Base-by-base conservation (phyloP, 2,797 vertebrate genomes). In the Helicolenus hilgendorfi region DNA sequence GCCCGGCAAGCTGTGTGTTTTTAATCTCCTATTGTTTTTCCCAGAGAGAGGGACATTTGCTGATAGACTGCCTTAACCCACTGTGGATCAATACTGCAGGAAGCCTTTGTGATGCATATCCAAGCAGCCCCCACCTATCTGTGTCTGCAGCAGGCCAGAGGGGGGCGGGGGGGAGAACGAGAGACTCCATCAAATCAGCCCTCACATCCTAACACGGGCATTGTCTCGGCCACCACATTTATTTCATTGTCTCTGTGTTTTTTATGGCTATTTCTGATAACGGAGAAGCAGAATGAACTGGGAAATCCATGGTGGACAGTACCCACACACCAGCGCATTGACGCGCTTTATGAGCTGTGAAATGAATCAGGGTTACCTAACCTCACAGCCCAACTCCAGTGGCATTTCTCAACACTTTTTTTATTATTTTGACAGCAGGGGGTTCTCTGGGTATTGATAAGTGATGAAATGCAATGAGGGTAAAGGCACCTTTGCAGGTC, bases 21-120 rank as follows among this genome's bases (percentile, higher is more conserved):
- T 94, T 97, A 96, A 97, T 96, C 96, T 96, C 90, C 93, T 78
- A 95, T 96, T 97, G 95, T 96, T 97, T 96, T 96, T 97, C 95
- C 94, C 96, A 93, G 91, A 96, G 96, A 95, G 95, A 93, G 96
- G 94, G 95, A 96, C 94, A 96, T 96, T 96, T 96, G 95, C 96
- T 96, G 96, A 97, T 97, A 96, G 96, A 97, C 96, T 97, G 94
- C 95, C 94, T 95, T 94, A 96, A 96, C 96, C 96, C 94, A 94
- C 89, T 91, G 92, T 92, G 45, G 96, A 97, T 97, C 97, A 92
- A 97, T 97, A 97, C 94, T 86, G 94, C 94, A 95, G 96, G 95
- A 97, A 97, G 95, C 96, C 95, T 96, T 97, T 97, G 97, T 97
- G 96, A 97, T 97, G 96, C 96, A 97, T 97, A 96, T 96, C 94